Evolutionary conservation across 2,797 vertebrate genomes (phyloP).

Genomic region (Dendrocincla fuliginosa): DNA sequence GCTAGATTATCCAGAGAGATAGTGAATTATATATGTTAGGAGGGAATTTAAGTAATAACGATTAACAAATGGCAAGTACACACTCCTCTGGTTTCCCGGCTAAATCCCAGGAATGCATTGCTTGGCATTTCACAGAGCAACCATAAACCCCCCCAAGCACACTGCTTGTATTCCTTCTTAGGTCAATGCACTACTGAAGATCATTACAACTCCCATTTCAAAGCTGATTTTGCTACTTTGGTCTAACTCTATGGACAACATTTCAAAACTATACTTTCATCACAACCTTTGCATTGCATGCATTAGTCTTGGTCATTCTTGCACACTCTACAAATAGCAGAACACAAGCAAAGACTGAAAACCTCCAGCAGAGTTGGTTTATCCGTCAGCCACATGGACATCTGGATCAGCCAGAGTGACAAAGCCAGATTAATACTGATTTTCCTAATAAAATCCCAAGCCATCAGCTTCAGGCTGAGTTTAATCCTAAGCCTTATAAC

Average conservation of each 20-base stretch:
- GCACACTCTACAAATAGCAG: background rate
- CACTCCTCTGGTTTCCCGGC: background rate
- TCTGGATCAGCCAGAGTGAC: background rate
- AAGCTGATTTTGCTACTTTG: background rate
- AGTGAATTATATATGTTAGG: background rate
- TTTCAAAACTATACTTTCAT: background rate
- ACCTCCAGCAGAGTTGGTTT: background rate
- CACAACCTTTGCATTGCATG: background rate
- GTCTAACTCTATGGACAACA: background rate
- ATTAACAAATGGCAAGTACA: slow-evolving; percentile 10
- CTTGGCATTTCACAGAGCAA: background rate
- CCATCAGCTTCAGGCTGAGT: background rate
- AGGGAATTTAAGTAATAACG: background rate
- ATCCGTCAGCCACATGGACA: background rate
- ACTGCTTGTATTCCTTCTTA: background rate
- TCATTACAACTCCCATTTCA: background rate
- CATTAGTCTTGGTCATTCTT: background rate
- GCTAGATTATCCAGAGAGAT: background rate
- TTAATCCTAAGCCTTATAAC: background rate
- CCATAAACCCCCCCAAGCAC: background rate
- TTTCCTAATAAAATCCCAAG: background rate
- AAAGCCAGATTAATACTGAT: background rate
- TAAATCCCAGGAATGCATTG: slow-evolving; percentile 31
- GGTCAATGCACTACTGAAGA: background rate
- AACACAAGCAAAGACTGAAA: background rate